Evolutionary conservation across 2,797 vertebrate species (phyloP).

Genomic region (Myotis planiceps): DNA sequence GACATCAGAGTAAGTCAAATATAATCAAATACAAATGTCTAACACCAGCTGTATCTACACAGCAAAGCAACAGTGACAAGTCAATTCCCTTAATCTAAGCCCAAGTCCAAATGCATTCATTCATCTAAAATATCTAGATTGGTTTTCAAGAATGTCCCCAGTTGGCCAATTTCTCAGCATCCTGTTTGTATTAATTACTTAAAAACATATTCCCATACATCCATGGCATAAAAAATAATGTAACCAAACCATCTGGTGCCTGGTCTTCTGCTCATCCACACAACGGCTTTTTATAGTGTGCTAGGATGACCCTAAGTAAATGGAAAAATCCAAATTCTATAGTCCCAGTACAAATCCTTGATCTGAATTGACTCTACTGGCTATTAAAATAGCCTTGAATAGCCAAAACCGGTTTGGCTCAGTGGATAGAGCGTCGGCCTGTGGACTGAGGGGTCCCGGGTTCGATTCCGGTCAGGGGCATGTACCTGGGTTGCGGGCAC

Average conservation of each 20-base stretch:
- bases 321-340: not conserved
- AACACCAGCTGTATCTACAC: not conserved
- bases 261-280: not conserved
- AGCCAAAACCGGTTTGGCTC: no score
- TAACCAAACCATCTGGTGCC: not conserved
- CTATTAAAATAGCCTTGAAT: not conserved
- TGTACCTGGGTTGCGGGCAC: no score
- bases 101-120: not conserved
- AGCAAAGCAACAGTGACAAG: conserved; percentile 5
- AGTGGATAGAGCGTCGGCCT: no score
- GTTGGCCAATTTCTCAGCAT: not conserved
- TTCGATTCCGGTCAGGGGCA: no score
- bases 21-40: conserved; percentile 39
- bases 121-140: not conserved
- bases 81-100: not conserved
- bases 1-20: conserved; percentile 52
- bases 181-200: not conserved
- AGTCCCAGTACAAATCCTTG: not conserved
- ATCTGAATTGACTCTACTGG: not conserved
- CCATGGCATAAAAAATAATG: not conserved
- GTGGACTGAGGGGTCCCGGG: no score
- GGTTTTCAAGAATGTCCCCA: not conserved
- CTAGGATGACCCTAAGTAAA: not conserved
- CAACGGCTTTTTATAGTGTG: no score
- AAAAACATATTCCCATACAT: not conserved